Evolutionary conservation across 2,888 invertebrate species (phyloP).

Genomic region (Nomada fabriciana): DNA sequence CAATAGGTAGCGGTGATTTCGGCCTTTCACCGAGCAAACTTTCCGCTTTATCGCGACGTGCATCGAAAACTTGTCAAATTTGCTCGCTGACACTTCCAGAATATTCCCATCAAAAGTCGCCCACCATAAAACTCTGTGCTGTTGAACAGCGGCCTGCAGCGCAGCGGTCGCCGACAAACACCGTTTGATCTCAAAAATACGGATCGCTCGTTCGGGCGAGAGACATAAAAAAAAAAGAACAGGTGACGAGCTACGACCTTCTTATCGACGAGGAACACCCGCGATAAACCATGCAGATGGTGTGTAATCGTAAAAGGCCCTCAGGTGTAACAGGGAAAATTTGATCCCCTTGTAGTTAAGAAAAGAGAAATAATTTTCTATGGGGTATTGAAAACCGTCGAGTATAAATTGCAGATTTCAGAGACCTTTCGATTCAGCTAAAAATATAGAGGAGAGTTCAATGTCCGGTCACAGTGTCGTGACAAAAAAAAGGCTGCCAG

Average conservation of each 20-base stretch:
- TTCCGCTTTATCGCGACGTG: conserved; percentile 38
- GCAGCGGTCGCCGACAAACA: conserved; percentile 19
- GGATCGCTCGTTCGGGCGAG: conserved; percentile 16
- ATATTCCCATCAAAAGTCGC: conserved; percentile 46
- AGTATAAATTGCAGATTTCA: neutral
- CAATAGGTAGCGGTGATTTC: neutral
- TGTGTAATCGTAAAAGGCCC: conserved; percentile 29
- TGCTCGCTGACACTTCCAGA: conserved; percentile 42
- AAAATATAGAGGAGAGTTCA: conserved; percentile 1
- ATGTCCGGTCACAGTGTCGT: neutral
- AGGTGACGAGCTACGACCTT: conserved; percentile 15
- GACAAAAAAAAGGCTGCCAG: neutral
- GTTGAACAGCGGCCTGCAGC: conserved; percentile 18
- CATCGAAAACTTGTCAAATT: conserved; percentile 47
- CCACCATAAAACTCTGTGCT: conserved; percentile 36
- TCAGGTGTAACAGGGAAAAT: neutral
- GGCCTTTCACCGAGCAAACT: neutral
- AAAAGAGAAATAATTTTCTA: too few species aligned
- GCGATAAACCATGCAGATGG: conserved; percentile 11
- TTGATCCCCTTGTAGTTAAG: neutral
- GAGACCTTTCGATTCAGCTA: neutral
- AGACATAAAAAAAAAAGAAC: conserved; percentile 18
- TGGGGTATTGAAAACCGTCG: too few species aligned
- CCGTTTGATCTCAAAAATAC: conserved; percentile 47
- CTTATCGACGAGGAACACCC: conserved; percentile 53